Percentiles rank a stretch among this genome's conserved stretches.
These are phyloP conservation scores for Poeciliopsis occidentalis DNA, from an alignment of 2,113 vertebrate genomes.

Conservation along the genomic window DNA sequence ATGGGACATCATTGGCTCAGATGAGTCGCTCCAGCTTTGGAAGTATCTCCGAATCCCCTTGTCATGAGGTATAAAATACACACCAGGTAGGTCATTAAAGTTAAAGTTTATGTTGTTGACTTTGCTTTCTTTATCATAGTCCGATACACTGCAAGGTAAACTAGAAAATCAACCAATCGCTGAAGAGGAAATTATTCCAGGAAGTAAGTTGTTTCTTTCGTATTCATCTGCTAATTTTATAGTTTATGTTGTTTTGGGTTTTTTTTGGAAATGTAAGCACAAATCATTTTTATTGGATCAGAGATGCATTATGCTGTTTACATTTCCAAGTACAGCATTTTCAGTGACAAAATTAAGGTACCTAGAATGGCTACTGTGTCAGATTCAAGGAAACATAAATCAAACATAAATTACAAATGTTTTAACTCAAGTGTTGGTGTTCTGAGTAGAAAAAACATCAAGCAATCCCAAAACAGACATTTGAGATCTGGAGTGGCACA, in stretches of 20 bases:
- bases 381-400: too few relatives aligned
- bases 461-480: too few relatives aligned
- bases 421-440: too few relatives aligned
- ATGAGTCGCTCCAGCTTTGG: constrained; percentile 86
- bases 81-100: not conserved
- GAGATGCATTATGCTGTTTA: too few relatives aligned
- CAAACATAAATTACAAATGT: too few relatives aligned
- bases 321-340: too few relatives aligned
- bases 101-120: constrained; percentile 4
- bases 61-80: constrained; percentile 67
- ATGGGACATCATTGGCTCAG: constrained; percentile 90
- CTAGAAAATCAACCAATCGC: constrained; percentile 79
- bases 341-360: too few relatives aligned
- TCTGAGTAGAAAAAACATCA: too few relatives aligned
- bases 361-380: too few relatives aligned
- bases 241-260: rapidly evolving
- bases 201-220: constrained; percentile 58
- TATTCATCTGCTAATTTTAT: not conserved
- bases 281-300: not conserved
- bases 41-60: constrained; percentile 87
- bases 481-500: too few relatives aligned
- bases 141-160: constrained; percentile 77
- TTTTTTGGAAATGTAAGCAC: not conserved
- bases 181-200: constrained; percentile 74
- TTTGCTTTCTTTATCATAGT: constrained; percentile 39